Evolutionary conservation across 2,113 vertebrate genomes (phyloP), one percentile per base, ranked within the genome.

Genomic region (Lipotes vexillifer): DNA sequence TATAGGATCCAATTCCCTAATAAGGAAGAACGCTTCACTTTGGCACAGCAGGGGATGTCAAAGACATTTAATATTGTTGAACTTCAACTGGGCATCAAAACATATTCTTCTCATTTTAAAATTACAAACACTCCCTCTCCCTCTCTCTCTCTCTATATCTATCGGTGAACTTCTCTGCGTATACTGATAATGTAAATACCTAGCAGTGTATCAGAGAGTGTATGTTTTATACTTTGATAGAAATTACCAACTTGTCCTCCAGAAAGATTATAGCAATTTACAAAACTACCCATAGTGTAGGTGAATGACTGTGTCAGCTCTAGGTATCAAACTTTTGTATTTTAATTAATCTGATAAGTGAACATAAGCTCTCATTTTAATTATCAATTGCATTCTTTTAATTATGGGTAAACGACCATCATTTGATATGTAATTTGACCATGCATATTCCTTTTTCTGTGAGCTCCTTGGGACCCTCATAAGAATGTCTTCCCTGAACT

Each of bases 321-420:
- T 36, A 80, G 52, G 74, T 71, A 71, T 61, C 38, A 25, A 78
- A 88, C 8, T 57, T 94, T 49, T 71, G 38, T 36, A 71, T 65
- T 71, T 49, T 88, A 52, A 69, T 69, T 88, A 61, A 44, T 71
- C 38, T 88, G 29, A 36, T n/a, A 61, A 49, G 33, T 66, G 65
- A 90, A 49, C 59, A 80, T 87, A 88, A 74, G 36, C 75, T 90
- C 41, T 82, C 31, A 44, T 94, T 75, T 83, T 94, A 94, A 74
- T 88, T 72, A 27, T 66, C 87, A 68, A 66, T 12, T 90, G 31
- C 29, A 83, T 83, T 66, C 46, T 36, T 46, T 84, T 75, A 83
- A 75, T 74, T 74, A 84, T 25, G 46, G 6, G 49, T 84, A 88
- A 81, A 33, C 20, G 65, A 71, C n/a, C 33, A 41, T 10, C n/a